A percentile compares a stretch with the other conserved stretches of the same genome.
Conservation (phyloP, 2,797 vertebrate species). For the Scarus forsteni region DNA sequence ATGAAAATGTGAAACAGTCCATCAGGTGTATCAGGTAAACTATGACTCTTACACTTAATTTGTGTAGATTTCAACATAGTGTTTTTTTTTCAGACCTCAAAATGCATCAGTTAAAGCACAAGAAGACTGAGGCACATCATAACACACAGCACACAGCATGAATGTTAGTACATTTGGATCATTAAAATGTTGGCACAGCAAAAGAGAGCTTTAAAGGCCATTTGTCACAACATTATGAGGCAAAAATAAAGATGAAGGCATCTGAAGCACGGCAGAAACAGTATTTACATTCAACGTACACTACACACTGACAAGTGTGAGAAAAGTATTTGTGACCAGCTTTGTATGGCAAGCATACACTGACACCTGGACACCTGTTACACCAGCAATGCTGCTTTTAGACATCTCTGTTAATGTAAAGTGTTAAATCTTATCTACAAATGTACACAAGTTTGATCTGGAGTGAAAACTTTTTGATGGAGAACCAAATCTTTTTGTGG, state of each 20-base stretch:
- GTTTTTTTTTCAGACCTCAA: conserved; percentile 14
- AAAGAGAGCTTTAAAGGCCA: conserved; percentile 29
- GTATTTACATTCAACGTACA: conserved; percentile 34
- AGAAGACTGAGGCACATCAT: conserved; percentile 62
- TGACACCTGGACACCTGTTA: conserved; percentile 14
- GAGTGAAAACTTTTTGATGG: neutral
- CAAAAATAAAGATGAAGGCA: conserved; percentile 55
- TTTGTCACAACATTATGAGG: conserved; percentile 49
- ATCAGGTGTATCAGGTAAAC: too few relatives aligned
- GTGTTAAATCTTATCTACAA: neutral
- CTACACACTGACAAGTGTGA: conserved; percentile 8
- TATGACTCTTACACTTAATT: neutral
- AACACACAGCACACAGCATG: conserved; percentile 22
- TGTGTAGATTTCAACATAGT: neutral
- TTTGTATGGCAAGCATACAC: conserved; percentile 5
- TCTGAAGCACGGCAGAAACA: conserved; percentile 24
- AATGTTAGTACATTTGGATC: conserved; percentile 35
- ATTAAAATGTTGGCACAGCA: conserved; percentile 33
- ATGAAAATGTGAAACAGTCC: too few relatives aligned
- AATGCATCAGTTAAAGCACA: conserved; percentile 29
- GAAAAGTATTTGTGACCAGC: neutral
- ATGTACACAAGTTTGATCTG: neutral
- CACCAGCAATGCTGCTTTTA: neutral
- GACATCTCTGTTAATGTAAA: neutral
- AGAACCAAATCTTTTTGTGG: too few relatives aligned